Conservation (phyloP, 2,797 vertebrate species). For the Cyclopterus lumpus region DNA sequence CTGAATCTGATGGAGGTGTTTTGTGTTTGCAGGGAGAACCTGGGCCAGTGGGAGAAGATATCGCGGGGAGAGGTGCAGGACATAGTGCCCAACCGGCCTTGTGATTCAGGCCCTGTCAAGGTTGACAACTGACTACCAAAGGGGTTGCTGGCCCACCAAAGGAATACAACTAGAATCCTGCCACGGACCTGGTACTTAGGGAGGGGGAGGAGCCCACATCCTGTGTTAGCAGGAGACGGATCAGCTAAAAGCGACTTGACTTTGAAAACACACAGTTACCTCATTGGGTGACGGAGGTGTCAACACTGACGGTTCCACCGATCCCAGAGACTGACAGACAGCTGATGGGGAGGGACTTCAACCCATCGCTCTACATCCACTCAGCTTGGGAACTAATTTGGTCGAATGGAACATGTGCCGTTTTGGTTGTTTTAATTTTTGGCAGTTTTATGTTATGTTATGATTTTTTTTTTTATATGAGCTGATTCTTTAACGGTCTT, state of each 20-base stretch:
- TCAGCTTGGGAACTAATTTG: conserved; percentile 77
- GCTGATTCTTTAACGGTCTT: conserved; percentile 77
- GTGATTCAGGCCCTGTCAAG: conserved; percentile 88
- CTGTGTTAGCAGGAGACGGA: conserved; percentile 65
- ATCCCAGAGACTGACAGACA: conserved; percentile 76
- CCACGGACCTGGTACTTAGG: conserved; percentile 67
- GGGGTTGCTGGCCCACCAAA: conserved; percentile 61
- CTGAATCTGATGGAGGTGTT: conserved; percentile 18
- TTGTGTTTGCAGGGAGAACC: conserved; percentile 89
- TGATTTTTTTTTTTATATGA: conserved; percentile 63
- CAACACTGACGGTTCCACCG: conserved; percentile 78
- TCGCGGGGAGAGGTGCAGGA: conserved; percentile 88
- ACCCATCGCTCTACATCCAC: conserved; percentile 71
- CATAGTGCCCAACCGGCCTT: conserved; percentile 66
- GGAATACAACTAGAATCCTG: conserved; percentile 65
- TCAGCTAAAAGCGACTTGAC: conserved; percentile 77
- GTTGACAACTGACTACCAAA: conserved; percentile 87
- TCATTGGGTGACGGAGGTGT: conserved; percentile 84
- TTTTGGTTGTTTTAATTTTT: conserved; percentile 61
- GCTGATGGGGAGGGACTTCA: conserved; percentile 61
- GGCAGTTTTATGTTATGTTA: conserved; percentile 70
- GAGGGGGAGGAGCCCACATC: conserved; percentile 56
- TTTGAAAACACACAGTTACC: conserved; percentile 85
- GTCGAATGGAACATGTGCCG: conserved; percentile 79
- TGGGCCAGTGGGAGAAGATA: conserved; percentile 95